Base-by-base conservation (phyloP, 2,888 invertebrate species). In the Caenorhabditis macrosperma region DNA sequence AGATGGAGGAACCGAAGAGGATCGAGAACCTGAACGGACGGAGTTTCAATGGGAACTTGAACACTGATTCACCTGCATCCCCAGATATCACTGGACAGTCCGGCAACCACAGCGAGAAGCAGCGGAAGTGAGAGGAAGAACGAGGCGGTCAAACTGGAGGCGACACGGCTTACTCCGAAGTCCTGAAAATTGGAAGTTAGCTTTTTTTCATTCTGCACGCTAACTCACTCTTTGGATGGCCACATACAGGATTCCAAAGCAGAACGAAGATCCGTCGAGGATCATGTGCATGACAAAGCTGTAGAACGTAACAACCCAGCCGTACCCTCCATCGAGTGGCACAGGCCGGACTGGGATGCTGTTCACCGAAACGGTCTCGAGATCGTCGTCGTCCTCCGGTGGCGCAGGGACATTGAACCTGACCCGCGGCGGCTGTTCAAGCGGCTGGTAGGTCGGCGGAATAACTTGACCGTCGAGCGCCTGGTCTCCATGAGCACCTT, bases 71-170 rank as follows among this genome's bases (percentile, higher is more conserved):
- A 82, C 82, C 78, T 46, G 68, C 83, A 85, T 20, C 81, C 85
- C 10, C 74, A 67, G 6, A 81, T 24, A 26, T 86, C 86, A 9
- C 77, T 83, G 30, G 81, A n/a, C 0, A 68, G 52, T 28, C 81
- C 82, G 12, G 85, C 84, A 1, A 85, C 93, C 0, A 95, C 95
- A 0, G 95, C 95, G 0, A 95, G 94, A 12, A 95, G 91, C 76
- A 96, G 92, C 7, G 96, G 96, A 93, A 96, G 94, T 48, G 96
- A 95, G 94, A 96, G 95, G 91, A 96, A 95, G 61, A 96, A 92
- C 0, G 95, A 94, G 2, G 95, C 95, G 79, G 96, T 94, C 94
- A 95, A 95, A 2, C 96, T 95, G 0, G 96, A 96, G 90, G 95
- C 94, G 68, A 95, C 94, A 87, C 95, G 95, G 63, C 94, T 94